Base-by-base conservation (phyloP, 2,113 vertebrate genomes). In the Ia io region DNA sequence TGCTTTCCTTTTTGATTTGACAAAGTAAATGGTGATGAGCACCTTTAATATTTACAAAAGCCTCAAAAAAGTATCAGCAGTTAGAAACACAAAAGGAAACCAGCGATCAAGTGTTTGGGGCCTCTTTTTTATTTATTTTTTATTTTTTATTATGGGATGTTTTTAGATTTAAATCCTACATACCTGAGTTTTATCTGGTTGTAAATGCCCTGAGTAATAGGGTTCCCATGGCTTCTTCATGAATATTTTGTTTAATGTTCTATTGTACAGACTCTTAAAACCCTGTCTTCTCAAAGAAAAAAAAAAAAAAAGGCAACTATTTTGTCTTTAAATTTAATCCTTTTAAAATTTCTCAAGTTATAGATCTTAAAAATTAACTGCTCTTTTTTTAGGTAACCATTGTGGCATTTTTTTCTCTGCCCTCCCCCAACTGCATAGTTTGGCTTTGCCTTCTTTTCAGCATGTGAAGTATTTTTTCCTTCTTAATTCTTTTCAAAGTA, bases 1-100 rank as follows among this genome's bases (percentile, higher is more conserved):
- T 47, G 77, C 16, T 88, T 92, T 78, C 35, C 35, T 79, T 93
- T 84, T 79, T 84, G 53, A 70, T 67, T 84, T 77, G 51, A 80
- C 67, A 71, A 76, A 95, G 28, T 86, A 70, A 84, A 69, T 6
- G 65, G 16, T 78, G 17, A 42, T 32, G 69, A 78, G 30, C 63
- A 67, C 44, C 59, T 82, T 96, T 85, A 63, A 61, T 93, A 91
- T 59, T 94, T 91, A 37, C 51, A 90, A 78, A 95, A 93, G 16
- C 1, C 35, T 87, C 7, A 76, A 53, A 69, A 73, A 70, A 74
- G 42, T 8, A 35, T 56, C 40, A 85, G 11, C 63, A 44, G n/a
- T 74, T 84, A 93, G 74, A 91, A 79, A 77, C 65, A 32, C 28
- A 77, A 28, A 91, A 69, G 44, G 22, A 67, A 76, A 84, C 9